A percentile compares a stretch with the other conserved stretches of the same genome.
phyloP scores from a whole-genome alignment of 2,113 vertebrate genomes.

The Pithys albifrons region DNA sequence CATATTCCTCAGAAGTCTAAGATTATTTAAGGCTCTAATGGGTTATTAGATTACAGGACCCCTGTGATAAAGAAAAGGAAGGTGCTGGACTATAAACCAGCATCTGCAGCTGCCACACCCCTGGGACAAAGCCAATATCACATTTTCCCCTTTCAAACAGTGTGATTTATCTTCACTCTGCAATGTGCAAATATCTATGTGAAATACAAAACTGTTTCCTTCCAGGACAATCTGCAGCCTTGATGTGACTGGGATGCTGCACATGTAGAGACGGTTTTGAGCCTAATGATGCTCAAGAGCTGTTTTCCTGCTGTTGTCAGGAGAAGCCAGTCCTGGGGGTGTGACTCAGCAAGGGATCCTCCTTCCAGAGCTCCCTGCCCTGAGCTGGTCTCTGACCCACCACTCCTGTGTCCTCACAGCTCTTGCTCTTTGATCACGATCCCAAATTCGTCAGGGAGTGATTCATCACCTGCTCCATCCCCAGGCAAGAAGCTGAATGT shows the following conservation, averaged over 20 bases:
- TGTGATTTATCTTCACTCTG: background rate
- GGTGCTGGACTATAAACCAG: background rate
- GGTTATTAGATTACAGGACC: background rate
- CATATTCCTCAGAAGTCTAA: background rate
- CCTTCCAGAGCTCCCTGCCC: background rate
- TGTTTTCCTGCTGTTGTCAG: background rate
- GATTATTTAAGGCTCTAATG: background rate
- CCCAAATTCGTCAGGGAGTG: background rate
- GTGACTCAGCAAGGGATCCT: background rate
- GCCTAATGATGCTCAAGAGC: accelerated
- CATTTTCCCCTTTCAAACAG: background rate
- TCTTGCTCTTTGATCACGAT: background rate
- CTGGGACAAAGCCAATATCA: background rate
- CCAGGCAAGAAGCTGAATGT: background rate
- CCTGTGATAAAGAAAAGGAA: background rate
- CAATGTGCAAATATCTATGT: background rate
- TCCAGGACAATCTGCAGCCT: background rate
- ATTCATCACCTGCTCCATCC: background rate
- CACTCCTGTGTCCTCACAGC: no score
- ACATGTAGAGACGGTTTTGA: accelerated
- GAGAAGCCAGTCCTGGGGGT: background rate
- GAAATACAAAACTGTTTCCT: background rate
- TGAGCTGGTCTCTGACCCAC: background rate
- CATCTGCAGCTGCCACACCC: background rate
- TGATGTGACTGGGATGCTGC: accelerated